Conservation (phyloP, 2,113 vertebrate species). For the Budorcas taxicolor region DNA sequence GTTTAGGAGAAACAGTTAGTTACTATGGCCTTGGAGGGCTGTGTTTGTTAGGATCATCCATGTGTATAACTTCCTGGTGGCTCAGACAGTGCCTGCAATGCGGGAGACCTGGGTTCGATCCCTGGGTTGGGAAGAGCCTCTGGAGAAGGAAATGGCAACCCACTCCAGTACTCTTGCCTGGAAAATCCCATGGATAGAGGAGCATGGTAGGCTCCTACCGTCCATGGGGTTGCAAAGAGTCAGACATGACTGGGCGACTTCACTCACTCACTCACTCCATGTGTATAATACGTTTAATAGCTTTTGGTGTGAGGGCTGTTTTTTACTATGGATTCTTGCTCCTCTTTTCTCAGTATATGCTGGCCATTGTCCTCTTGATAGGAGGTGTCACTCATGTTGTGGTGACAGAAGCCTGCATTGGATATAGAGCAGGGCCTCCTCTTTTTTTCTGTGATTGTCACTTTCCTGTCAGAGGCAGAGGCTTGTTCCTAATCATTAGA, state of each 20-base stretch:
- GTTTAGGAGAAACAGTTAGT: neutral
- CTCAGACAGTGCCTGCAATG: no score
- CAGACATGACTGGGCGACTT: no score
- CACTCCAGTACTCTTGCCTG: no score
- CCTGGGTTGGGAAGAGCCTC: no score
- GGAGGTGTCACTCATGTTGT: neutral
- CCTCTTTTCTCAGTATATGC: neutral
- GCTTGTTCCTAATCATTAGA: neutral
- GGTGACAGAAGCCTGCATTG: neutral
- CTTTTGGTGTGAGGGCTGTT: neutral
- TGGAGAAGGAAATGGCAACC: no score
- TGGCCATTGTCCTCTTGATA: neutral
- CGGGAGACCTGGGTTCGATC: fast-evolving
- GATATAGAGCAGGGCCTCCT: neutral
- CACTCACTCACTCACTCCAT: neutral
- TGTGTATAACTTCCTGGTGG: neutral
- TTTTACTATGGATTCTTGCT: neutral
- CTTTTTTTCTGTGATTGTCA: neutral
- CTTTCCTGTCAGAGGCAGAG: neutral
- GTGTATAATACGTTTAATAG: neutral
- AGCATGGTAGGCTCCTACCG: no score
- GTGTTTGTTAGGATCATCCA: neutral
- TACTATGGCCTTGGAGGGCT: neutral
- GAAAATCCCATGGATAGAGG: no score
- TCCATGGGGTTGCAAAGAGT: no score